phyloP scores from a whole-genome alignment of 2,113 vertebrate genomes.

The Stegastes partitus region DNA sequence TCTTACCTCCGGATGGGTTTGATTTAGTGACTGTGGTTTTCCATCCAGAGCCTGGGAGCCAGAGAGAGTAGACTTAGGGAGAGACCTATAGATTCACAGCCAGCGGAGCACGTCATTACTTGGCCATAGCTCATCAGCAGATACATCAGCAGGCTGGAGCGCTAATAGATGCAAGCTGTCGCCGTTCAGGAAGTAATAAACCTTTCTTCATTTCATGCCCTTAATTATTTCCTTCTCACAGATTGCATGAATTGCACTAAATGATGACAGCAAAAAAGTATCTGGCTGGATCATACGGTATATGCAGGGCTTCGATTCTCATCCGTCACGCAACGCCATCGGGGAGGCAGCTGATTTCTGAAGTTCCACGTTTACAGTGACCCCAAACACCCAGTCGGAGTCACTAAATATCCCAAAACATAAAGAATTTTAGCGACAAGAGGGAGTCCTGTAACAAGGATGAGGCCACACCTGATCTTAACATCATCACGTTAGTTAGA shows the following conservation, averaged over 20 bases:
- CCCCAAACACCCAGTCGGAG: background rate
- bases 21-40: constrained; percentile 82
- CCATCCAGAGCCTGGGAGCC: constrained; percentile 69
- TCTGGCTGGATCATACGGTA: background rate
- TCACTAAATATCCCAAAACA: background rate
- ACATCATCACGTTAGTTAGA: background rate
- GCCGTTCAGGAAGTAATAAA: constrained; percentile 73
- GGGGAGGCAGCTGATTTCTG: background rate
- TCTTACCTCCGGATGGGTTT: constrained; percentile 70
- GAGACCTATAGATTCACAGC: constrained; percentile 77
- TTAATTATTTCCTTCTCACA: constrained; percentile 67
- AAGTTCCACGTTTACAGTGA: background rate
- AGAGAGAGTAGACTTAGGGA: constrained; percentile 62
- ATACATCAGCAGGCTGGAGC: constrained; percentile 70
- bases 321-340: background rate
- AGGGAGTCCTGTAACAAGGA: background rate
- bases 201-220: constrained; percentile 60
- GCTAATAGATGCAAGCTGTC: constrained; percentile 74
- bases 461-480: background rate
- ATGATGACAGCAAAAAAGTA: constrained; percentile 42
- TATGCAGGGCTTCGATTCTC: background rate
- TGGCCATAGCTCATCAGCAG: constrained; percentile 76
- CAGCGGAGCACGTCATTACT: constrained; percentile 76
- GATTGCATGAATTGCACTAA: constrained; percentile 48
- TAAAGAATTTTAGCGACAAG: background rate